Evolutionary conservation across 2,113 vertebrate genomes (phyloP).

Genomic region (Piaya cayana): DNA sequence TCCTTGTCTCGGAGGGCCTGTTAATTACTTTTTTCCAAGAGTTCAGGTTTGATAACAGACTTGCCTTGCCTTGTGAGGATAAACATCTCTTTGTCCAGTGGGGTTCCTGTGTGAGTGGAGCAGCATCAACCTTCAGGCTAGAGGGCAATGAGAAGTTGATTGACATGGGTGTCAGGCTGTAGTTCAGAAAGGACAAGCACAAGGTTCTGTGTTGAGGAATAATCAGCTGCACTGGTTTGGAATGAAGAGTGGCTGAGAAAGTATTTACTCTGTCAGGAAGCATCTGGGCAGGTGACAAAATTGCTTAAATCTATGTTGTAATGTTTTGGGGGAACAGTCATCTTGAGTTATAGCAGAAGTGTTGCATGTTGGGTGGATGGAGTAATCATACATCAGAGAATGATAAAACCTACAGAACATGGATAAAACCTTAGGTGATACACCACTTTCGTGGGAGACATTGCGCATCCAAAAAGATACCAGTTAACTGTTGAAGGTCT

Average conservation of each 20-base stretch:
- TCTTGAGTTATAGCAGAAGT: background rate
- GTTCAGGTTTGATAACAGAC: background rate
- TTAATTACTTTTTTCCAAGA: background rate
- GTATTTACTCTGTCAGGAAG: background rate
- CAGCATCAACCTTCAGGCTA: background rate
- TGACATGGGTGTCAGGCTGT: background rate
- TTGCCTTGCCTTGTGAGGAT: background rate
- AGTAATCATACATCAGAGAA: background rate
- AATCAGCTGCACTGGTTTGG: background rate
- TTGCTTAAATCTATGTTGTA: background rate
- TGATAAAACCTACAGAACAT: background rate
- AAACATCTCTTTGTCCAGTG: background rate
- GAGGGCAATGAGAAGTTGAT: background rate
- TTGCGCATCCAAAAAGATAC: background rate
- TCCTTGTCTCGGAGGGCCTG: background rate
- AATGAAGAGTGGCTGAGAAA: background rate
- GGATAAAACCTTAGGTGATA: background rate
- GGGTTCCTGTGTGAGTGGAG: background rate
- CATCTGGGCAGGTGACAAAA: background rate
- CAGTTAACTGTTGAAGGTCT: background rate
- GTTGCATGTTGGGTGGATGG: background rate
- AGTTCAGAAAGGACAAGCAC: background rate
- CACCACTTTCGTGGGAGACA: background rate
- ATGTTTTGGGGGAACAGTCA: background rate
- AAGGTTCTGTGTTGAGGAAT: background rate